Base-by-base conservation (phyloP, 2,113 vertebrate species). In the Salvelinus namaycush region DNA sequence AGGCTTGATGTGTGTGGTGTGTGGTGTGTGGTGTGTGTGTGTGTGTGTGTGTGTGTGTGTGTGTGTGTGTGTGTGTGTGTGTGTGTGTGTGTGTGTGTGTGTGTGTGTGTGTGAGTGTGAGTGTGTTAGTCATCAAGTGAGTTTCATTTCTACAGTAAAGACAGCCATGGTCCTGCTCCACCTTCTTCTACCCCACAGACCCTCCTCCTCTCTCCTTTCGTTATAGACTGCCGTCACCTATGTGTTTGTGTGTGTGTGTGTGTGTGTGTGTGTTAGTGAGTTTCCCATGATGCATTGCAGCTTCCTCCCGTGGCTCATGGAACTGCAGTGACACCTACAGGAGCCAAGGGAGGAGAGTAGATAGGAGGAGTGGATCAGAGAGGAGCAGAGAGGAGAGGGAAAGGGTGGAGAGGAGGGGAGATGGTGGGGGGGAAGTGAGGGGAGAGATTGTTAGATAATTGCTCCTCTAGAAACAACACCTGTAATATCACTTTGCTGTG, bases 311-410 rank as follows among this genome's bases (percentile, higher is more conserved):
- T 57, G 77, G 86, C 85, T 79, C 83, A 76, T 86, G 84, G 92
- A 91, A 89, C 93, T 83, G 88, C 89, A 92, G 90, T 94, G 93
- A 93, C 93, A 94, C 92, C 93, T 93, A 91, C 91, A 92, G 84
- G 93, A 89, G 72, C 70, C 73, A 83, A 74, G 65, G 83, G 73
- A 73, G 66, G 73, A 76, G 73, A 86, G 79, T 71, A 68, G 72
- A 76, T 72, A 68, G 64, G 60, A 76, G 60, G 59, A 16, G 48
- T 3, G 13, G n/a, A 54, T 48, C 5, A 48, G 64, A 44, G 29
- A 73, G 44, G 59, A 29, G 73, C 72, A 34, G 34, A 34, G 34
- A 34, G 34, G 77, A 49, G 72, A 74, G 75, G 68, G 24, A 24
- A 71, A 24, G 27, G 48, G 70, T 13, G 6, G n/a, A 16, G 70